These are phyloP conservation scores for Manis pentadactyla DNA, from an alignment of 2,797 vertebrate species.

Conservation along the genomic window DNA sequence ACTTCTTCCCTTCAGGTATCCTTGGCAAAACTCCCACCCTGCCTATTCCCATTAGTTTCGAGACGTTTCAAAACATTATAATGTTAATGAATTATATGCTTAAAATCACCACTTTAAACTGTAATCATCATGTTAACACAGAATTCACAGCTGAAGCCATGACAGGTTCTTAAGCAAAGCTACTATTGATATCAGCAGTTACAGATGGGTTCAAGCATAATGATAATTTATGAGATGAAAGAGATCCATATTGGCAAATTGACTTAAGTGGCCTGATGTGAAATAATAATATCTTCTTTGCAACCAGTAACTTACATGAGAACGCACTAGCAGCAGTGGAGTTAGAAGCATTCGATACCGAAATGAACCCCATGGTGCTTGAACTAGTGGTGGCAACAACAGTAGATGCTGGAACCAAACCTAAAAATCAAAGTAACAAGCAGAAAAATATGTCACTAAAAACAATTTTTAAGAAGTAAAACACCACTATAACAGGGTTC, in stretches of 20 bases:
- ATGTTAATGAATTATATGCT: conserved; percentile 6
- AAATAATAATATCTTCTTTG: conserved; percentile 63
- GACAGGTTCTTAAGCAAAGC: conserved; percentile 22
- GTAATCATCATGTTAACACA: conserved; percentile 26
- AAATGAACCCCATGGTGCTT: conserved; percentile 52
- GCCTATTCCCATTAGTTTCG: conserved; percentile 34
- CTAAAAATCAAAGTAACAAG: conserved; percentile 64
- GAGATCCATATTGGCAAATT: conserved; percentile 35
- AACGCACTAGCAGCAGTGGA: not conserved
- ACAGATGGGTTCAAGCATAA: conserved; percentile 10
- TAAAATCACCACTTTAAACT: conserved; percentile 39
- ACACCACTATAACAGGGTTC: not conserved
- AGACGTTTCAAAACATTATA: conserved; percentile 46
- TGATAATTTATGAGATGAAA: conserved; percentile 3
- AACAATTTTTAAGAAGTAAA: conserved; percentile 38
- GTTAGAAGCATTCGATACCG: not conserved
- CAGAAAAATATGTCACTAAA: conserved; percentile 48
- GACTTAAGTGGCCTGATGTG: not conserved
- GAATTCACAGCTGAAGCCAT: not conserved
- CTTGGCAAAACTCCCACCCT: conserved; percentile 37
- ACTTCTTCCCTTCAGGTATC: conserved; percentile 30
- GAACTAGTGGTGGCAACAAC: not conserved
- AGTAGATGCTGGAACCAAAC: conserved; percentile 53
- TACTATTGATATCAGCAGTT: conserved; percentile 31
- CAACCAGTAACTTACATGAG: conserved; percentile 70